phyloP scores from a whole-genome alignment of 2,888 invertebrate genomes.

The Abscondita cerata region DNA sequence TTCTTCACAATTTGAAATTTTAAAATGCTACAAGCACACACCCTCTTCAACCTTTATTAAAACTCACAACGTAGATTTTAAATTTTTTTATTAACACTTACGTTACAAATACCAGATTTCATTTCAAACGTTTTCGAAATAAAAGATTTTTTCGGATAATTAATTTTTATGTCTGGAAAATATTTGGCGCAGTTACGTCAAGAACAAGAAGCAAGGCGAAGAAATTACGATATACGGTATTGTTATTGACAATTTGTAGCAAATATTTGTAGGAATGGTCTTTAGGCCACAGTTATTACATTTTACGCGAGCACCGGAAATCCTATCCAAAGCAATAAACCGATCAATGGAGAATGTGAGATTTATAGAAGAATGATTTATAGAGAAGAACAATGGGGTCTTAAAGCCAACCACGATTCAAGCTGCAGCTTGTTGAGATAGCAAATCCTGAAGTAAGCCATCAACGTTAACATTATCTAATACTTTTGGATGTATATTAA shows the following conservation, averaged over 20 bases:
- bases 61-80: neutral
- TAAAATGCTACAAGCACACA: neutral
- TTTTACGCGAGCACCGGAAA: slow-evolving; percentile 44
- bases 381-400: slow-evolving; percentile 44
- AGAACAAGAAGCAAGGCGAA: slow-evolving; percentile 15
- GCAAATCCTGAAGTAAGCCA: slow-evolving; percentile 22
- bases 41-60: neutral
- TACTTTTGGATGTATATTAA: slow-evolving; percentile 20
- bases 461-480: slow-evolving; percentile 31
- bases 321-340: slow-evolving; percentile 47
- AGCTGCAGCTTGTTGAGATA: slow-evolving; percentile 28
- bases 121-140: no score
- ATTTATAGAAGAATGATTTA: slow-evolving; percentile 52
- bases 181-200: slow-evolving; percentile 13
- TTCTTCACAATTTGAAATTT: slow-evolving; percentile 7
- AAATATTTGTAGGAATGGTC: slow-evolving; percentile 45
- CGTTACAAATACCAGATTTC: no score
- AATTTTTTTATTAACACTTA: no score
- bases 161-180: slow-evolving; percentile 18
- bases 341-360: slow-evolving; percentile 49
- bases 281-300: slow-evolving; percentile 44
- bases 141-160: neutral
- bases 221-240: slow-evolving; percentile 24
- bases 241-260: slow-evolving; percentile 31
- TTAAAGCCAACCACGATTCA: slow-evolving; percentile 30